These are phyloP conservation scores for Vulpes vulpes DNA, from an alignment of 2,113 vertebrate species.

Conservation along the genomic window DNA sequence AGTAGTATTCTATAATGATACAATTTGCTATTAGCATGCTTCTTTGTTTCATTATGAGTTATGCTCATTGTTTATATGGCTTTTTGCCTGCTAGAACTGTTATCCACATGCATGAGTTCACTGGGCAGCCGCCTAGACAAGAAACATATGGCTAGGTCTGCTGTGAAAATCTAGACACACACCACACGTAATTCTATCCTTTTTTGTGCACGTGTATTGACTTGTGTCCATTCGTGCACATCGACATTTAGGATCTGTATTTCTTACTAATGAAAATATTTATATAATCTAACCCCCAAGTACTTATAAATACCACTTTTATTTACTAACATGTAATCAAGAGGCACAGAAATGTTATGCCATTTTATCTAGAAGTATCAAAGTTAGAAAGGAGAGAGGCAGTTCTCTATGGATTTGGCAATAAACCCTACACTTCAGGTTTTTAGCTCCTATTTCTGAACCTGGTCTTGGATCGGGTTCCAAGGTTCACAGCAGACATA, in stretches of 20 bases:
- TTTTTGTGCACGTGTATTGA: constrained; percentile 43
- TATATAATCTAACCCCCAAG: constrained; percentile 52
- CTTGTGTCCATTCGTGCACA: constrained; percentile 36
- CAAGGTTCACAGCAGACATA: constrained; percentile 42
- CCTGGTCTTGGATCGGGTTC: constrained; percentile 22
- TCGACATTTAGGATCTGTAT: constrained; percentile 32
- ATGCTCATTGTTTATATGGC: constrained; percentile 82
- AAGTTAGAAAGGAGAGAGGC: constrained; percentile 45
- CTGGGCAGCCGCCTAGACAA: constrained; percentile 77
- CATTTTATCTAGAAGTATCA: constrained; percentile 58
- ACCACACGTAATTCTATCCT: constrained; percentile 66
- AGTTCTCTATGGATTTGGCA: constrained; percentile 48
- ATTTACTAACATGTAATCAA: constrained; percentile 69
- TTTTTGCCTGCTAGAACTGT: constrained; percentile 82
- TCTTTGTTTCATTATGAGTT: constrained; percentile 79
- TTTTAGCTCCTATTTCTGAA: constrained; percentile 55
- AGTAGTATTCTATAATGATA: constrained; percentile 66
- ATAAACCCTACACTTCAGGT: constrained; percentile 13
- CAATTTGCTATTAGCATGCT: constrained; percentile 69
- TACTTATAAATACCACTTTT: constrained; percentile 62
- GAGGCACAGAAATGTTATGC: constrained; percentile 52
- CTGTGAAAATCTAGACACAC: constrained; percentile 65
- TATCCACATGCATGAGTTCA: constrained; percentile 80
- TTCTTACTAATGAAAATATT: constrained; percentile 77
- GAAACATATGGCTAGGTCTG: constrained; percentile 78